These are phyloP conservation scores for Strigamia maritima DNA, from an alignment of 2,888 invertebrate genomes.

Conservation along the genomic window DNA sequence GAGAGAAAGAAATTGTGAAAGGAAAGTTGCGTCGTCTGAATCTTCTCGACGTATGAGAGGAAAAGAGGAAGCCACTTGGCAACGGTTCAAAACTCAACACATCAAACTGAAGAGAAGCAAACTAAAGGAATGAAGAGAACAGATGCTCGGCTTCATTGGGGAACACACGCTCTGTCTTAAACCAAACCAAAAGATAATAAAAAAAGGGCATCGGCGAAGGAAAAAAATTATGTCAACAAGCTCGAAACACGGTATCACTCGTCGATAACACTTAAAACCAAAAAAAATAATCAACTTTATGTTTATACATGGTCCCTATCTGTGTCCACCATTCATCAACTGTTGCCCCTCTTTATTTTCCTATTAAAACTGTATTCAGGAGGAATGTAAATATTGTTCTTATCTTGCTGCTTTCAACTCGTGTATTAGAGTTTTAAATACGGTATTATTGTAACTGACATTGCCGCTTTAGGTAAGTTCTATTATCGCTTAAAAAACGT, in stretches of 20 bases:
- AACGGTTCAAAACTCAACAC: constrained; percentile 29
- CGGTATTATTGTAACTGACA: not conserved
- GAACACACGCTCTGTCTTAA: not conserved
- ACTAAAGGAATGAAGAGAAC: constrained; percentile 27
- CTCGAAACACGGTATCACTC: not conserved
- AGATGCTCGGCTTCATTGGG: constrained; percentile 12
- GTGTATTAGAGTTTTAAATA: not conserved
- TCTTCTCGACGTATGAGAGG: not conserved
- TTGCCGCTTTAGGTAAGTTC: not conserved
- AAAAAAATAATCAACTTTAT: not conserved
- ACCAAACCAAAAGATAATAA: not conserved
- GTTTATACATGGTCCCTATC: not conserved
- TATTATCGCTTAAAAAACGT: not conserved
- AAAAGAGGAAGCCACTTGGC: constrained; percentile 25
- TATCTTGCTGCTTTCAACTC: not conserved
- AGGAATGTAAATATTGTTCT: not conserved
- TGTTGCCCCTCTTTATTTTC: not conserved
- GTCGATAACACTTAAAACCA: not conserved
- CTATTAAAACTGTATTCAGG: not conserved
- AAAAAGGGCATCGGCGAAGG: not conserved
- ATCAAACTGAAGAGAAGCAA: constrained; percentile 12
- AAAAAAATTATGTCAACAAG: not conserved
- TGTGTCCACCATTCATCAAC: not conserved
- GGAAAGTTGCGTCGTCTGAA: constrained; percentile 16
- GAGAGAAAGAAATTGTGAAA: not conserved